Conservation (phyloP, 2,113 vertebrate genomes). For the Diphyllodes magnificus region DNA sequence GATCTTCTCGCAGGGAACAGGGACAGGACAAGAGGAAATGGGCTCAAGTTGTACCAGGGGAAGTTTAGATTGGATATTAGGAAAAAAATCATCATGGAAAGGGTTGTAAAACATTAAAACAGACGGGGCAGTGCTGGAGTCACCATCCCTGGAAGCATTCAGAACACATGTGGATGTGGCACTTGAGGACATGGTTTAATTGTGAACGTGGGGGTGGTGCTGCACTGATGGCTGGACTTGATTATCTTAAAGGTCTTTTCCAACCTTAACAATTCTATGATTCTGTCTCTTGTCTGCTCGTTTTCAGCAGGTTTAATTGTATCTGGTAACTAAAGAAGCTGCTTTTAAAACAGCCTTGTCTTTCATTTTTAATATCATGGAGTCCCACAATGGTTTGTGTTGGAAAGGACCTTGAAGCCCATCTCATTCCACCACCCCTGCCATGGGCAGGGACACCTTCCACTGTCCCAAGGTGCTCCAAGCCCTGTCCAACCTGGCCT, state of each 20-base stretch:
- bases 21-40: background rate
- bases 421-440: accelerated
- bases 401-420: background rate
- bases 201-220: background rate
- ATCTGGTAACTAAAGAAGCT: background rate
- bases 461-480: accelerated
- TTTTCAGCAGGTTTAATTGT: background rate
- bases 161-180: background rate
- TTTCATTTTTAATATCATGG: background rate
- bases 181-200: background rate
- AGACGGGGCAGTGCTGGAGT: background rate
- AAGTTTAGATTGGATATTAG: background rate
- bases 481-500: accelerated
- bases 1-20: background rate
- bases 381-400: background rate
- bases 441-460: background rate
- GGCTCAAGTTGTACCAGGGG: background rate
- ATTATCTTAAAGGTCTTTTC: background rate
- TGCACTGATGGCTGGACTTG: background rate
- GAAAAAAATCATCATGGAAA: background rate
- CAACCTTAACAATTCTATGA: background rate
- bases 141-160: background rate
- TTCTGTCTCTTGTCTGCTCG: background rate
- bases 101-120: background rate
- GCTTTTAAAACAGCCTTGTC: background rate